Conservation (phyloP, 2,888 invertebrate species). For the Erynnis tages region DNA sequence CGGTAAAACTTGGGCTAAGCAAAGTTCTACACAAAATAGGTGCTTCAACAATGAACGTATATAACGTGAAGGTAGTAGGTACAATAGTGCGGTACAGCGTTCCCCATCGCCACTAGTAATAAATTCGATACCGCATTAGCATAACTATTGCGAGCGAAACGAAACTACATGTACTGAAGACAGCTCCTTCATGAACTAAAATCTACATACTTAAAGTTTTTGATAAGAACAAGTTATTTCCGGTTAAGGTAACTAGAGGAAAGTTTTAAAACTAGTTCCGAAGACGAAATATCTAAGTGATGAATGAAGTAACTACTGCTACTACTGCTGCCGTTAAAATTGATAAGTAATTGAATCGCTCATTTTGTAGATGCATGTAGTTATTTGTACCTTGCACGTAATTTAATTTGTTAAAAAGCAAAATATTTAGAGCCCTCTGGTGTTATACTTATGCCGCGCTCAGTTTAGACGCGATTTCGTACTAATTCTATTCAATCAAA, state of each 20-base stretch:
- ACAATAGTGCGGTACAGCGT: conserved; percentile 13
- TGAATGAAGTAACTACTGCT: neutral
- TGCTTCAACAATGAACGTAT: conserved; percentile 22
- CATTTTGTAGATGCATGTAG: too few relatives aligned
- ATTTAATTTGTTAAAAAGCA: too few relatives aligned
- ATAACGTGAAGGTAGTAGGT: conserved; percentile 12
- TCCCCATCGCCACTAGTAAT: conserved; percentile 19
- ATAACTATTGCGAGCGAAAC: conserved; percentile 28
- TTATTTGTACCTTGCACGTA: too few relatives aligned
- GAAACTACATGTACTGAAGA: conserved; percentile 21
- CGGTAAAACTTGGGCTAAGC: conserved; percentile 20
- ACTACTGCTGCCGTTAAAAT: too few relatives aligned
- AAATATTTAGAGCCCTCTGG: too few relatives aligned
- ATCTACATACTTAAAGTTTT: conserved; percentile 19
- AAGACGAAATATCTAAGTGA: conserved; percentile 1
- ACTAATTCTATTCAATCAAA: too few relatives aligned
- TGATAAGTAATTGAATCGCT: too few relatives aligned
- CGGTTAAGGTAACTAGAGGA: neutral
- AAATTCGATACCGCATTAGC: conserved; percentile 28
- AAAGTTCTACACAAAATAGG: conserved; percentile 24
- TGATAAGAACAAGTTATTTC: conserved; percentile 1
- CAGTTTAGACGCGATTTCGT: too few relatives aligned
- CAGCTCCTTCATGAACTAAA: conserved; percentile 20
- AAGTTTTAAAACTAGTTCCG: neutral
- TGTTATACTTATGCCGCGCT: too few relatives aligned